Conservation (phyloP, 1,140 invertebrate species). For the Drosophila murphyi region DNA sequence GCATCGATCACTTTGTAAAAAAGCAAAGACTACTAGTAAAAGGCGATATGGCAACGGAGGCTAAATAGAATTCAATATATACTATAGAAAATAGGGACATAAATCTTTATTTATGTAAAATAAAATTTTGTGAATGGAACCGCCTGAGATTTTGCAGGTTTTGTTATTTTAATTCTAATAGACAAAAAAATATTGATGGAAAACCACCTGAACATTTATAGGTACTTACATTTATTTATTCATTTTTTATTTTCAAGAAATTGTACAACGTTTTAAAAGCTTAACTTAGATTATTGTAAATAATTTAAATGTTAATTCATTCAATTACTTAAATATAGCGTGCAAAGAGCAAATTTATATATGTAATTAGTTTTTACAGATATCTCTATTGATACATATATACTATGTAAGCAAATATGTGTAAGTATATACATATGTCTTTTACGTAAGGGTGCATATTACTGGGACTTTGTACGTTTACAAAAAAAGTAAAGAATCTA, state of each 20-base stretch:
- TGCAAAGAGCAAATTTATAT: conserved; percentile 2
- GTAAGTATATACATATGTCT: conserved; percentile 26
- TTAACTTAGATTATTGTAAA: conserved; percentile 56
- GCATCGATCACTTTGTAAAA: conserved; percentile 90
- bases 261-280: conserved; percentile 53
- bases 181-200: too few species aligned
- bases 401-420: conserved; percentile 12
- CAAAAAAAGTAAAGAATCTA: background rate
- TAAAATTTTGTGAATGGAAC: too few species aligned
- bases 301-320: conserved; percentile 60
- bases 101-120: too few species aligned
- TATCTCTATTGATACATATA: conserved; percentile 13
- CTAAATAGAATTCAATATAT: too few species aligned
- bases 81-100: too few species aligned
- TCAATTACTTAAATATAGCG: conserved; percentile 36
- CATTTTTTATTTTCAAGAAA: conserved; percentile 38
- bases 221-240: conserved; percentile 15
- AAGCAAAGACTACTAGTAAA: conserved; percentile 84
- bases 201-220: background rate
- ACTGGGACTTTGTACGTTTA: background rate
- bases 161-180: too few species aligned
- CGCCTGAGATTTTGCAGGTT: too few species aligned
- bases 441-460: conserved; percentile 36
- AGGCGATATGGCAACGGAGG: background rate
- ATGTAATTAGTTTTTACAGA: conserved; percentile 34